Conservation (phyloP, 2,888 invertebrate genomes). For the Orthonychiurus folsomi region DNA sequence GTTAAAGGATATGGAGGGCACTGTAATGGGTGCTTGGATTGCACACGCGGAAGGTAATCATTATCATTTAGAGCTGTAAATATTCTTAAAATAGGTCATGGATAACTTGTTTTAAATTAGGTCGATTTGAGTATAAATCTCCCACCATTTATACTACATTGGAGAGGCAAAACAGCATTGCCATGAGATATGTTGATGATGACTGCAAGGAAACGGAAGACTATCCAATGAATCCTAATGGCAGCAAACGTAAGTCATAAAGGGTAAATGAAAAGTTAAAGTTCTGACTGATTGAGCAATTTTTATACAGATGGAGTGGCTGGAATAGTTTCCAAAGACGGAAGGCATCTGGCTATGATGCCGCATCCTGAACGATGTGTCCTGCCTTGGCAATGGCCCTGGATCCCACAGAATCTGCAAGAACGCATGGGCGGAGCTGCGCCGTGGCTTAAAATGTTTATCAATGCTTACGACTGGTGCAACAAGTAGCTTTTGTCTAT, state of each 20-base stretch:
- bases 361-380: slow-evolving; percentile 94
- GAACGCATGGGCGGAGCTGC: slow-evolving; percentile 25
- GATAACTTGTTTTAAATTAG: slow-evolving; percentile 38
- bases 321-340: slow-evolving; percentile 78
- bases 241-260: slow-evolving; percentile 56
- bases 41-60: slow-evolving; percentile 85
- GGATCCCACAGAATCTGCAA: slow-evolving; percentile 47
- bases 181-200: slow-evolving; percentile 78
- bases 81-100: neutral
- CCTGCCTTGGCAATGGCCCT: slow-evolving; percentile 83
- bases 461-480: slow-evolving; percentile 71
- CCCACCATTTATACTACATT: slow-evolving; percentile 42
- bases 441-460: slow-evolving; percentile 88
- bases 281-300: slow-evolving; percentile 3
- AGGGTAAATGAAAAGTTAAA: neutral
- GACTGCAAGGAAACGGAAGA: slow-evolving; percentile 60
- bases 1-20: slow-evolving; percentile 78
- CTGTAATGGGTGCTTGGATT: slow-evolving; percentile 89
- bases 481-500: neutral
- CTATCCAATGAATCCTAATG: slow-evolving; percentile 94
- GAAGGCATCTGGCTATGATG: slow-evolving; percentile 95
- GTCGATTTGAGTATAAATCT: slow-evolving; percentile 48
- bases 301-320: slow-evolving; percentile 64
- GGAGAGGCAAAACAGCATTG: slow-evolving; percentile 54
- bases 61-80: neutral